Evolutionary conservation across 2,797 vertebrate species (phyloP).

Genomic region (Synanceia verrucosa): DNA sequence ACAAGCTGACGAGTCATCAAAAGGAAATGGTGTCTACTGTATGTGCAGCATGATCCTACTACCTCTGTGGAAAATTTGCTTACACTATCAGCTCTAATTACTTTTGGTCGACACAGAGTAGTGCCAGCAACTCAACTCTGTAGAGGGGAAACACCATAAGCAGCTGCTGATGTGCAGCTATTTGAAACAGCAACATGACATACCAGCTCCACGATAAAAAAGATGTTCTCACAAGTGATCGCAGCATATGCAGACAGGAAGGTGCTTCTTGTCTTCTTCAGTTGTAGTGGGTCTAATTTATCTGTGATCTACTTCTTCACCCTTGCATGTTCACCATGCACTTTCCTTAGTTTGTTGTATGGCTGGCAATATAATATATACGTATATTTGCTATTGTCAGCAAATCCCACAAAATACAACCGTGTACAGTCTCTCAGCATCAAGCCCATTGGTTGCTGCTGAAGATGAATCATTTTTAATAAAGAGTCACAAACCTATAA

Average conservation of each 20-base stretch:
- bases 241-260: background rate
- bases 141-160: conserved; percentile 4
- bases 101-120: conserved; percentile 29
- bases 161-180: conserved; percentile 31
- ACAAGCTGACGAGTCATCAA: conserved; percentile 60
- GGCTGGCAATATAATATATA: background rate
- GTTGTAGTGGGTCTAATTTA: background rate
- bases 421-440: background rate
- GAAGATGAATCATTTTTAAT: background rate
- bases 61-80: conserved; percentile 38
- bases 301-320: conserved; percentile 10
- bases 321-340: background rate
- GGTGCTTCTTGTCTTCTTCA: background rate
- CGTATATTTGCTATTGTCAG: background rate
- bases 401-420: background rate
- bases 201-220: background rate
- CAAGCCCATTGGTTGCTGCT: background rate
- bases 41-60: conserved; percentile 12
- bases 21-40: conserved; percentile 36
- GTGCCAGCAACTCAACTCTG: conserved; percentile 8
- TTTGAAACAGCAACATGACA: conserved; percentile 6
- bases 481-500: background rate
- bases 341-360: background rate
- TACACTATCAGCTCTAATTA: conserved; percentile 48
- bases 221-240: background rate